A percentile compares a stretch with the other conserved stretches of the same genome.
phyloP scores from a whole-genome alignment of 2,113 vertebrate species.

The Girardinichthys multiradiatus region DNA sequence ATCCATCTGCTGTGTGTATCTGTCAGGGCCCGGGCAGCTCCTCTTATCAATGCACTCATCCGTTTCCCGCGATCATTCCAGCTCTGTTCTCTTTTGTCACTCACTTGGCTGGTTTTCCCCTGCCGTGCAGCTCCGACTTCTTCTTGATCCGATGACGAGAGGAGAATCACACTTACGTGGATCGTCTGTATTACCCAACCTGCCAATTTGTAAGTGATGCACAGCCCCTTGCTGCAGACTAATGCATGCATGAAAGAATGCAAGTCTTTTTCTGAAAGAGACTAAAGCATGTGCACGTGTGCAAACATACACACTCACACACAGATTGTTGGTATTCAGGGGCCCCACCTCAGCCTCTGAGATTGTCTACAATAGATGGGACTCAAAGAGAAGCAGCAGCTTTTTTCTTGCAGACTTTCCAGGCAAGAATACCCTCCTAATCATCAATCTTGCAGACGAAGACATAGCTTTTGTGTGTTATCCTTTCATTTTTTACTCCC shows the following conservation, averaged over 20 bases:
- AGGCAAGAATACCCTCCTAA: conserved; percentile 13
- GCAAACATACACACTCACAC: conserved; percentile 11
- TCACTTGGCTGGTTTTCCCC: conserved; percentile 14
- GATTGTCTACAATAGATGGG: conserved; percentile 39
- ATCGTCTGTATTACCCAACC: not conserved
- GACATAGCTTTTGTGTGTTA: conserved; percentile 17
- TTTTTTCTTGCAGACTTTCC: conserved; percentile 8
- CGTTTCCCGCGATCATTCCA: conserved; percentile 61
- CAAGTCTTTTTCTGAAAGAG: conserved; percentile 24
- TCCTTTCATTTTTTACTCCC: conserved; percentile 23
- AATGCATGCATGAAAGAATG: conserved; percentile 17
- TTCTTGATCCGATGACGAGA: conserved; percentile 62
- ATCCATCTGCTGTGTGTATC: conserved; percentile 77
- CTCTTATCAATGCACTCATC: conserved; percentile 75
- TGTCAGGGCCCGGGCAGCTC: conserved; percentile 69
- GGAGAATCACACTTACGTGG: conserved; percentile 3
- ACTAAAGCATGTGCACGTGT: conserved; percentile 17
- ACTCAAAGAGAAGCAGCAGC: conserved; percentile 26
- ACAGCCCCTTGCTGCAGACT: not conserved
- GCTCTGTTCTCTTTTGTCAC: conserved; percentile 36
- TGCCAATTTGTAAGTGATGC: not conserved
- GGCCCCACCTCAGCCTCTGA: conserved; percentile 40
- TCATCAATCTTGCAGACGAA: conserved; percentile 45
- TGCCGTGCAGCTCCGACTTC: conserved; percentile 45
- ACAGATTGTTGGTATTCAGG: conserved; percentile 56